phyloP scores from a whole-genome alignment of 2,113 vertebrate genomes.

The Pollachius pollachius region DNA sequence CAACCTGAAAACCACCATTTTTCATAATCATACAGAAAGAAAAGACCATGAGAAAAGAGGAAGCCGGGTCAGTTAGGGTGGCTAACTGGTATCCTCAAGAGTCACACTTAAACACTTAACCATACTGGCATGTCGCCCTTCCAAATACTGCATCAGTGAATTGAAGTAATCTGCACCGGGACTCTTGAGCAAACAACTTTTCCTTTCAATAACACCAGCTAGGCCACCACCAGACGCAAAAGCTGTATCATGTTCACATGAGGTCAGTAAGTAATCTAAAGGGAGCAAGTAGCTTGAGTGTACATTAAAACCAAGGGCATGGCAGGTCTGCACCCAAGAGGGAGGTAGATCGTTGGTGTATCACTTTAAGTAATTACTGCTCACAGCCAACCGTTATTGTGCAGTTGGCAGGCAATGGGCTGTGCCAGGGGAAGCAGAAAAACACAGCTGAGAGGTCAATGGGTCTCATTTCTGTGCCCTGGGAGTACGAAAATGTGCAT shows the following conservation, averaged over 20 bases:
- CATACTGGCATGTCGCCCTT: constrained; percentile 19
- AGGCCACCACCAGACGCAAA: too few relatives aligned
- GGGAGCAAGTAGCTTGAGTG: not conserved
- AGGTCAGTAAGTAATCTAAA: too few relatives aligned
- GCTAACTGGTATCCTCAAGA: constrained; percentile 2
- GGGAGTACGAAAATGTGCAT: too few relatives aligned
- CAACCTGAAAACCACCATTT: not conserved
- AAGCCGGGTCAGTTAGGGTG: not conserved
- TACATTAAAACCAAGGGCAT: constrained; percentile 18
- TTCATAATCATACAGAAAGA: not conserved
- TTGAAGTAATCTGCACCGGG: constrained; percentile 20
- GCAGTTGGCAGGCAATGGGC: not conserved
- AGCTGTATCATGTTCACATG: too few relatives aligned
- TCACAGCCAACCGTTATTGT: not conserved
- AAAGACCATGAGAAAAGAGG: not conserved
- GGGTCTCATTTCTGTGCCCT: too few relatives aligned
- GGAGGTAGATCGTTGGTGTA: constrained; percentile 23
- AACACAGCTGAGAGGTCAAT: constrained; percentile 4
- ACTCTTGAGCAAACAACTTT: constrained; percentile 26
- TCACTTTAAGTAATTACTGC: constrained; percentile 25
- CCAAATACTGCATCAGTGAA: constrained; percentile 21
- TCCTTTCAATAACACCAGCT: constrained; percentile 27
- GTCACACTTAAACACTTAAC: constrained; percentile 19
- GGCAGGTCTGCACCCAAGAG: constrained; percentile 7
- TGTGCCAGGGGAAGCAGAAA: constrained; percentile 9